Evolutionary conservation across 1,140 invertebrate species (phyloP), one percentile per base, ranked within the genome.

Genomic region (Globodera rostochiensis): DNA sequence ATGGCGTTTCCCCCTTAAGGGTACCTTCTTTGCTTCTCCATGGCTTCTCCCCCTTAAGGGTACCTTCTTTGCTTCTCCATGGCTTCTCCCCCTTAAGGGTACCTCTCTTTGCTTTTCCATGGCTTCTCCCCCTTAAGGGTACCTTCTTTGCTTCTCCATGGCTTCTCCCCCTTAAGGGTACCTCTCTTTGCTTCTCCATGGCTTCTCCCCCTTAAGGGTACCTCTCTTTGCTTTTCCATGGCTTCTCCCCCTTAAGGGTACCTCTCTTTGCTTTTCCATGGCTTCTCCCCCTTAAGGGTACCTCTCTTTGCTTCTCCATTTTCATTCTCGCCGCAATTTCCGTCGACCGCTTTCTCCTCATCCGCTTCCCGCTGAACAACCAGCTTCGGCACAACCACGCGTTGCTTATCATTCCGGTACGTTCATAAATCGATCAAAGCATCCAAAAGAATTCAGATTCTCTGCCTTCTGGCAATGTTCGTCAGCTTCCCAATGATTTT

Each of bases 361-460:
- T 89, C 67, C 71, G 85, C 73, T 89, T 87, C 76, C 88, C 88
- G 66, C 87, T 88, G 83, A 89, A 87, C 64, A 88, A 90, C 73
- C 88, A 88, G 21, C 84, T 89, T 36, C 74, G 79, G 6, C 84
- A 89, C 74, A 69, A 57, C 21, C 88, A 89, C 70, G 86, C 87
- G 19, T 75, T 86, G 8, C 50, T 84, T 11, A 80, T 89, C 21
- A 88, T 88, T 64, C 82, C 78, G 49, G 84, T 90, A 8, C 36
- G 36, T 15, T 80, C n/a, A 53, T 36, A 36, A 36, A 2, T 36
- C 36, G 36, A 36, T 36, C 36, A 36, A 36, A 36, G 36, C 36
- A 36, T 36, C 36, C 36, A 1, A 36, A 36, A 36, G 36, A 57
- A 73, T 87, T 79, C 73, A 86, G 86, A 57, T 86, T 11, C 86